These are phyloP conservation scores for Rutpela maculata DNA, from an alignment of 2,888 invertebrate genomes.

Conservation along the genomic window DNA sequence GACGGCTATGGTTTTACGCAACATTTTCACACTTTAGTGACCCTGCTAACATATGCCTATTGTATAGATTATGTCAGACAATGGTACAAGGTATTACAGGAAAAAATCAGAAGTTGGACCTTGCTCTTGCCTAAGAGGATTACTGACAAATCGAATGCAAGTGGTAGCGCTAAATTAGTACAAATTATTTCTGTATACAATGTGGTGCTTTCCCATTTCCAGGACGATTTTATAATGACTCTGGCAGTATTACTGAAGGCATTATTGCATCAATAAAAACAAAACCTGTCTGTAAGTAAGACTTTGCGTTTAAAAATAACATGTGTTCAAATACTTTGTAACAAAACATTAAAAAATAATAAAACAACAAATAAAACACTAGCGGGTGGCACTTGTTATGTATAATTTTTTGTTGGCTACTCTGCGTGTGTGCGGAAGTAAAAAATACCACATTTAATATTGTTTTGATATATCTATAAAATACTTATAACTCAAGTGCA, in stretches of 20 bases:
- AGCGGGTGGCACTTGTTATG: conserved; percentile 59
- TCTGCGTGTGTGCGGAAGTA: conserved; percentile 61
- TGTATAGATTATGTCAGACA: conserved; percentile 21
- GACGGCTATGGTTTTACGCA: conserved; percentile 18
- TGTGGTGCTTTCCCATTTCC: not conserved
- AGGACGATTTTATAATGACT: not conserved
- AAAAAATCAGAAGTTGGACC: conserved; percentile 24
- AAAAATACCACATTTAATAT: conserved; percentile 52
- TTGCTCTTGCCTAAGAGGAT: conserved; percentile 16
- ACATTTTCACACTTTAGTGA: conserved; percentile 42
- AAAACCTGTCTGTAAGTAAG: conserved; percentile 4
- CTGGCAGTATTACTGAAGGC: not conserved
- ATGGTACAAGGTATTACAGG: conserved; percentile 13
- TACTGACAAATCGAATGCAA: not conserved
- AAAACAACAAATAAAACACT: conserved; percentile 57
- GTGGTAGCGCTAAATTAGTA: not conserved
- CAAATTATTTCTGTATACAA: not conserved
- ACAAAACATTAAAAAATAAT: conserved; percentile 53
- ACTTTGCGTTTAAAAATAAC: not conserved
- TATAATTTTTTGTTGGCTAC: conserved; percentile 59
- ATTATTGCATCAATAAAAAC: not conserved
- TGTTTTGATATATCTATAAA: not conserved
- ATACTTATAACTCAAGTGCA: conserved; percentile 48
- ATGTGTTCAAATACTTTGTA: conserved; percentile 26
- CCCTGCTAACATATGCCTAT: conserved; percentile 30